phyloP scores from a whole-genome alignment of 2,888 invertebrate species.

The Zhengitettix transpicula region DNA sequence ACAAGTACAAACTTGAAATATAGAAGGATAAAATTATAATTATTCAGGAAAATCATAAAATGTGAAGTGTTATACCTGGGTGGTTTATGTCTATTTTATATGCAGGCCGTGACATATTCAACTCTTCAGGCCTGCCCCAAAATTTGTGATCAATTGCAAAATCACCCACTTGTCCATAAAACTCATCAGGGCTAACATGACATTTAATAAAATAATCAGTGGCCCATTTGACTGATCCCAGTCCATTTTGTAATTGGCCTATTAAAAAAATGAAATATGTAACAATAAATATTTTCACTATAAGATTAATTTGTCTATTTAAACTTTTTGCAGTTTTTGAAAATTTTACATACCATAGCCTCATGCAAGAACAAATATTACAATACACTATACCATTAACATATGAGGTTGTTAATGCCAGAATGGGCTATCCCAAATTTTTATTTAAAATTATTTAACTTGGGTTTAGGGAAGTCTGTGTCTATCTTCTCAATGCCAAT shows the following conservation, averaged over 20 bases:
- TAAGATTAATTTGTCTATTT: not conserved
- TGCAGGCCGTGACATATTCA: conserved; percentile 36
- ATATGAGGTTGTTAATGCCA: too few species aligned
- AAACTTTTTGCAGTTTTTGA: too few species aligned
- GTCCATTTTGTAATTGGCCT: conserved; percentile 28
- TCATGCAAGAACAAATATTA: too few species aligned
- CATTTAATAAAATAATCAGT: conserved; percentile 43
- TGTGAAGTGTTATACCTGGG: conserved; percentile 25
- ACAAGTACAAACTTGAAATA: not conserved
- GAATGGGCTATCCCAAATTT: too few species aligned
- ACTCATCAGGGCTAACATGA: conserved; percentile 30
- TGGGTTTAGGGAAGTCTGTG: too few species aligned
- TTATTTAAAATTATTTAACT: too few species aligned
- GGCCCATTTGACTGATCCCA: conserved; percentile 36
- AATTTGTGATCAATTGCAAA: conserved; percentile 37
- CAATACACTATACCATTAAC: too few species aligned
- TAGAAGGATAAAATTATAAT: not conserved
- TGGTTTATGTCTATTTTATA: conserved; percentile 35
- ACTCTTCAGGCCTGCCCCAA: conserved; percentile 45
- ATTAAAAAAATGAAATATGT: conserved; percentile 4
- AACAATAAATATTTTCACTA: not conserved
- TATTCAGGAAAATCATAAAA: not conserved
- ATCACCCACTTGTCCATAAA: conserved; percentile 40
- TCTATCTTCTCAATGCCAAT: too few species aligned
- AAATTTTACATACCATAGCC: too few species aligned